phyloP scores from a whole-genome alignment of 1,140 invertebrate species.

The Drosophila kikkawai region DNA sequence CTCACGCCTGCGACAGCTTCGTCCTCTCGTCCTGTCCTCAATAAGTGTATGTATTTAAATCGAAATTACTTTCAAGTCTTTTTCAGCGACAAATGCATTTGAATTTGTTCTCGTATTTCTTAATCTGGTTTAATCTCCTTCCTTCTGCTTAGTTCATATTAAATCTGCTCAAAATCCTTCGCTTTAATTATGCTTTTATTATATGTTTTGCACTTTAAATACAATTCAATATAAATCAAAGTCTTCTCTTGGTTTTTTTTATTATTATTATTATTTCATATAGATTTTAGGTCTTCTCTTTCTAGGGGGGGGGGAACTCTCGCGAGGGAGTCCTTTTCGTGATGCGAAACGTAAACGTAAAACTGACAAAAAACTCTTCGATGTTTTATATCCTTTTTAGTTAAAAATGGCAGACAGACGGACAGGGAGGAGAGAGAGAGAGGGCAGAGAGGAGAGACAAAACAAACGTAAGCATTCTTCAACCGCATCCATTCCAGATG shows the following conservation, averaged over 20 bases:
- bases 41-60: conserved; percentile 76
- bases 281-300: conserved; percentile 18
- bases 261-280: conserved; percentile 19
- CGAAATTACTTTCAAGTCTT: conserved; percentile 84
- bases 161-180: conserved; percentile 79
- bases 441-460: conserved; percentile 7
- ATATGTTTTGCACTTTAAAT: conserved; percentile 73
- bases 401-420: conserved; percentile 22
- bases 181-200: conserved; percentile 73
- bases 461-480: conserved; percentile 45
- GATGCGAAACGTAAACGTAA: conserved; percentile 42
- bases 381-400: conserved; percentile 51
- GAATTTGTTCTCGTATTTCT: conserved; percentile 77
- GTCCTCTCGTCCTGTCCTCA: conserved; percentile 38
- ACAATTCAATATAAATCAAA: conserved; percentile 77
- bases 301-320: conserved; percentile 36
- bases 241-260: conserved; percentile 58
- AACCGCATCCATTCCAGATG: conserved; percentile 34
- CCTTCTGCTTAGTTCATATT: conserved; percentile 58
- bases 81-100: conserved; percentile 84
- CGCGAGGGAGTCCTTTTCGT: conserved; percentile 19
- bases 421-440: neutral
- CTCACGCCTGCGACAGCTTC: conserved; percentile 24
- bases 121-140: conserved; percentile 54
- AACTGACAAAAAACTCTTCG: conserved; percentile 53